Conservation (phyloP, 1,140 invertebrate species). For the Lordiphosa collinella region DNA sequence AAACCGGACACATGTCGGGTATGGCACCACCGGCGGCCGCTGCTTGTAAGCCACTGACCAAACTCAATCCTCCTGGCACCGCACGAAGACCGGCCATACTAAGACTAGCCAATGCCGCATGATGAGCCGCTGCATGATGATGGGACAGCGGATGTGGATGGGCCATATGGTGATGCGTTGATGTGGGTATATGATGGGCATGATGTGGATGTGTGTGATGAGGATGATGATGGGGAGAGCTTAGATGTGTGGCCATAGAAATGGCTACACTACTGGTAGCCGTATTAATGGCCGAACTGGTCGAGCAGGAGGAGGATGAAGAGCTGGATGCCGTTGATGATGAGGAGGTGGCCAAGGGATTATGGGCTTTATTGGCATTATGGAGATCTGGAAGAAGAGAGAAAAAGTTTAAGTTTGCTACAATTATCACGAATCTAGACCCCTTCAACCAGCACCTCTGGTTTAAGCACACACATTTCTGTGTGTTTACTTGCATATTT, state of each 20-base stretch:
- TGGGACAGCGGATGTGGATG: conserved; percentile 60
- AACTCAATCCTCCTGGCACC: conserved; percentile 56
- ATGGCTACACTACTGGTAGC: conserved; percentile 55
- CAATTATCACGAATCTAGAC: too few species aligned
- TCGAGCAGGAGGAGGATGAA: conserved; percentile 59
- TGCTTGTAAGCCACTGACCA: conserved; percentile 56
- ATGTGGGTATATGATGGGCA: conserved; percentile 40
- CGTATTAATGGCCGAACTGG: conserved; percentile 66
- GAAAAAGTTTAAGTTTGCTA: too few species aligned
- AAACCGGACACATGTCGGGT: conserved; percentile 85
- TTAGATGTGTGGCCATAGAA: conserved; percentile 61
- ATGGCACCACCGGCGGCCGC: conserved; percentile 62
- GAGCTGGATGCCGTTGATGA: conserved; percentile 57
- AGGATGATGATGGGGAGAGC: conserved; percentile 53
- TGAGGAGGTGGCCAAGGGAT: conserved; percentile 53
- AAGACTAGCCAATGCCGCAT: conserved; percentile 65
- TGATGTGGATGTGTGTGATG: conserved; percentile 49
- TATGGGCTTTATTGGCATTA: conserved; percentile 59
- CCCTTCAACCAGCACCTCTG: neutral
- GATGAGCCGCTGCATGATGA: conserved; percentile 57
- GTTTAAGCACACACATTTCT: neutral
- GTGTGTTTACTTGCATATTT: conserved; percentile 57
- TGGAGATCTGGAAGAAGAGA: conserved; percentile 51
- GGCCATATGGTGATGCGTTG: conserved; percentile 66
- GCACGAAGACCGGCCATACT: conserved; percentile 66